Evolutionary conservation across 2,113 vertebrate genomes (phyloP).

Genomic region (Corythoichthys haematopterus): DNA sequence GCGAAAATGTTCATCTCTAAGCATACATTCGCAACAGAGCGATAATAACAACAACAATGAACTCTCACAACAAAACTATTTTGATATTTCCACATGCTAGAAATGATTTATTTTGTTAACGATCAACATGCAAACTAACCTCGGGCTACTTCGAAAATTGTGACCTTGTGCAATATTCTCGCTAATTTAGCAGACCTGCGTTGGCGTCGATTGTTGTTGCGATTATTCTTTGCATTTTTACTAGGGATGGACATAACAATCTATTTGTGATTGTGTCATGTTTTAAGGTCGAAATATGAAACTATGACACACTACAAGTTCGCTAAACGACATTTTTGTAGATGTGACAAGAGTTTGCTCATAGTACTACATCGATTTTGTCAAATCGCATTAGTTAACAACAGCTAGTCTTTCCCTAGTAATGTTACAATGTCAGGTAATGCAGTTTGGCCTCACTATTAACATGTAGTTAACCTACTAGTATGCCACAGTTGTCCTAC

Average conservation of each 20-base stretch:
- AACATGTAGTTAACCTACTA: too few species aligned
- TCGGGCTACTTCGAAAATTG: slow-evolving; percentile 66
- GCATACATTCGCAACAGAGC: slow-evolving; percentile 56
- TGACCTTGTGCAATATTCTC: slow-evolving; percentile 58
- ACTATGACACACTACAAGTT: too few species aligned
- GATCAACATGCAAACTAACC: slow-evolving; percentile 65
- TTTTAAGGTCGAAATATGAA: neutral
- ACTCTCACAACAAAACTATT: slow-evolving; percentile 68
- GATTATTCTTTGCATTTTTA: slow-evolving; percentile 70
- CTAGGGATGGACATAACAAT: slow-evolving; percentile 15
- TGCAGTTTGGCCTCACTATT: too few species aligned
- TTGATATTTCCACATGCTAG: slow-evolving; percentile 70
- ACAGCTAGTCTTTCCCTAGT: too few species aligned
- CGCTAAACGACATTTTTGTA: too few species aligned
- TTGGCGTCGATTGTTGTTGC: slow-evolving; percentile 70
- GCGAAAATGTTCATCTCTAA: slow-evolving; percentile 35
- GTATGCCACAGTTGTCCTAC: too few species aligned
- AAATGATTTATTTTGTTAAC: slow-evolving; percentile 73
- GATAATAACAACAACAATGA: slow-evolving; percentile 74
- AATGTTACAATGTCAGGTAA: too few species aligned
- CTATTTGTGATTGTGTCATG: neutral
- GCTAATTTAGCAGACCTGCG: slow-evolving; percentile 59
- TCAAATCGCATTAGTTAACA: too few species aligned
- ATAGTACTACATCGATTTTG: too few species aligned
- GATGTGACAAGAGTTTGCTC: too few species aligned